Base-by-base conservation (phyloP, 1,140 invertebrate genomes). In the Chrysopa pallens region DNA sequence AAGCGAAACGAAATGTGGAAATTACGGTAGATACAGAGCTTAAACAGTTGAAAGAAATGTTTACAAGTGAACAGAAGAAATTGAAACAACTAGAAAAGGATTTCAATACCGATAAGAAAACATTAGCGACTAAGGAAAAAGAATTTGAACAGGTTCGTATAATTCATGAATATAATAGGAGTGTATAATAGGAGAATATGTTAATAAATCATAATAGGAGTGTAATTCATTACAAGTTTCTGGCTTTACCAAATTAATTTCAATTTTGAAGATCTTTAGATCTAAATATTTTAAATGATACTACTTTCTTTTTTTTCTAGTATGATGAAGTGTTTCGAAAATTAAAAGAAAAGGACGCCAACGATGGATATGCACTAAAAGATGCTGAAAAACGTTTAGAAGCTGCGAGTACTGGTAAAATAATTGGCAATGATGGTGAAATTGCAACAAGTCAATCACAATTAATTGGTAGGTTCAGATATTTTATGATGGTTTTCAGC, bases 371-470 rank as follows among this genome's bases (percentile, higher is more conserved):
- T 43, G 76, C 74, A 2, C 68, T 88, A 46, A 61, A 68, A 8
- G 68, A 70, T 33, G 86, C 88, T 0, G 79, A 92, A 61, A 76
- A 78, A 39, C 73, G 74, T 40, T 85, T 80, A 48, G 78, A 94
- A 53, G 87, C 87, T 42, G 75, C 92, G 6, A 85, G 74, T 56
- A 69, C 81, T 15, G 91, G 91, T 15, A 62, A 85, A 38, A 75
- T 89, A 28, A 73, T 78, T 17, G 80, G 76, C 43, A 79, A 81
- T n/a, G 76, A 77, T 51, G 87, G 89, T 11, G 71, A 80, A 58
- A 78, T 78, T 43, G 74, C 82, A n/a, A 89, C 89, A 6, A 64
- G 95, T 13, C 81, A 88, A 57, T 85, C 93, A 48, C 88, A 94
- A 56, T 64, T 94, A 1, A 91, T 91, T 52, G 73, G 82, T 83